Evolutionary conservation across 2,797 vertebrate species (phyloP).

Genomic region (Synaphobranchus kaupii): DNA sequence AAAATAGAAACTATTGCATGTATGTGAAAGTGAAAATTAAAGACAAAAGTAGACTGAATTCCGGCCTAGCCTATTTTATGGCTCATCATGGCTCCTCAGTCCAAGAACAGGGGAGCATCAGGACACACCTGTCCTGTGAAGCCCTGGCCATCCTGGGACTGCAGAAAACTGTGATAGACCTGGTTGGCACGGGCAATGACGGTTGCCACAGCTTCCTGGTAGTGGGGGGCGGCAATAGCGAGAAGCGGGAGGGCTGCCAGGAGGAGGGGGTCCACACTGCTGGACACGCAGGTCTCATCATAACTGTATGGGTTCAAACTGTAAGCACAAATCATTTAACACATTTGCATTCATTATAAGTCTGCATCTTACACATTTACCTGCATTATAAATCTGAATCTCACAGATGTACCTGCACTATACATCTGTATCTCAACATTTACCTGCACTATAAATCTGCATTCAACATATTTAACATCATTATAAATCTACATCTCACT

Average conservation of each 20-base stretch:
- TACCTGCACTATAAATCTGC: no score
- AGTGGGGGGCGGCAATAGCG: slow-evolving; percentile 92
- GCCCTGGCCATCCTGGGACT: slow-evolving; percentile 88
- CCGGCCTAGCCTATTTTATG: background rate
- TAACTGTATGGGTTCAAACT: slow-evolving; percentile 97
- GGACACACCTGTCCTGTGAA: slow-evolving; percentile 87
- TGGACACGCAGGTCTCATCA: slow-evolving; percentile 91
- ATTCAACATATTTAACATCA: no score
- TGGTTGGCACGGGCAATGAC: slow-evolving; percentile 92
- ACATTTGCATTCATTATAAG: no score
- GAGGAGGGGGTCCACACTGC: slow-evolving; percentile 95
- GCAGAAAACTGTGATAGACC: slow-evolving; percentile 90
- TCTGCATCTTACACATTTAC: no score
- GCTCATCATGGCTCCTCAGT: background rate
- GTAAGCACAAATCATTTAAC: slow-evolving; percentile 10
- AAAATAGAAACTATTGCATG: no score
- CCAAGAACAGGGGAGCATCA: no score
- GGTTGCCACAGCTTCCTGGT: slow-evolving; percentile 90
- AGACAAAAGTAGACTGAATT: background rate
- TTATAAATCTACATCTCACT: no score
- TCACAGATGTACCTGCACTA: no score
- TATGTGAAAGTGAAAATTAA: background rate
- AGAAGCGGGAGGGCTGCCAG: slow-evolving; percentile 93
- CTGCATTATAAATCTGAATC: no score
- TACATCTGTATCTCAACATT: no score